Evolutionary conservation across 1,140 invertebrate species (phyloP).

Genomic region (Drepana arcuata): DNA sequence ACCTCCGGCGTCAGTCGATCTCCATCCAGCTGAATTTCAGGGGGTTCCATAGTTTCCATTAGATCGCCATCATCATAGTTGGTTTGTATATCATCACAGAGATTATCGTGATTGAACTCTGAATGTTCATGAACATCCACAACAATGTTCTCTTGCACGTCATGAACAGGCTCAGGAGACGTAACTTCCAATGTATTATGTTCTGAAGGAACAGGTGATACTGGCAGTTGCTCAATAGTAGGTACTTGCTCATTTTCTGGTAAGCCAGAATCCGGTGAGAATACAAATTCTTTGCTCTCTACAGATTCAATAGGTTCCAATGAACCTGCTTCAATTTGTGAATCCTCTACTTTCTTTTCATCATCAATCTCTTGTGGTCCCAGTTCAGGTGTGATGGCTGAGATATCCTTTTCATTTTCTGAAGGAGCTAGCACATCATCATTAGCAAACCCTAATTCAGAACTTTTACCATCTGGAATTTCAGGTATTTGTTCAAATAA

Average conservation of each 20-base stretch:
- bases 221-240: constrained; percentile 8
- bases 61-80: constrained; percentile 2
- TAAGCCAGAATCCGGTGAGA: background rate
- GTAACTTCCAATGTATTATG: constrained; percentile 9
- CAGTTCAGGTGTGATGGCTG: constrained; percentile 42
- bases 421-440: constrained; percentile 48
- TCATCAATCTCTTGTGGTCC: constrained; percentile 44
- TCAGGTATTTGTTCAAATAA: constrained; percentile 66
- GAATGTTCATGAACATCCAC: constrained; percentile 44
- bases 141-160: constrained; percentile 26
- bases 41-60: constrained; percentile 9
- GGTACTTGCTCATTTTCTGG: background rate
- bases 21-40: constrained; percentile 24
- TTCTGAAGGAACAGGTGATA: constrained; percentile 11
- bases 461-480: constrained; percentile 66
- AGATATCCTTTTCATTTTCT: constrained; percentile 50
- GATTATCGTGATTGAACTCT: no score
- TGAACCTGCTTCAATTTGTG: constrained; percentile 27
- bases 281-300: constrained; percentile 10
- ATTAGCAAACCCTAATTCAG: constrained; percentile 55
- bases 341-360: constrained; percentile 38
- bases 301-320: background rate
- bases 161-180: constrained; percentile 16
- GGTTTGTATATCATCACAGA: no score
- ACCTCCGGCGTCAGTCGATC: constrained; percentile 8